A percentile compares a stretch with the other conserved stretches of the same genome.
These are phyloP conservation scores for Melanostoma scalare DNA, from an alignment of 2,888 invertebrate species.

Conservation along the genomic window DNA sequence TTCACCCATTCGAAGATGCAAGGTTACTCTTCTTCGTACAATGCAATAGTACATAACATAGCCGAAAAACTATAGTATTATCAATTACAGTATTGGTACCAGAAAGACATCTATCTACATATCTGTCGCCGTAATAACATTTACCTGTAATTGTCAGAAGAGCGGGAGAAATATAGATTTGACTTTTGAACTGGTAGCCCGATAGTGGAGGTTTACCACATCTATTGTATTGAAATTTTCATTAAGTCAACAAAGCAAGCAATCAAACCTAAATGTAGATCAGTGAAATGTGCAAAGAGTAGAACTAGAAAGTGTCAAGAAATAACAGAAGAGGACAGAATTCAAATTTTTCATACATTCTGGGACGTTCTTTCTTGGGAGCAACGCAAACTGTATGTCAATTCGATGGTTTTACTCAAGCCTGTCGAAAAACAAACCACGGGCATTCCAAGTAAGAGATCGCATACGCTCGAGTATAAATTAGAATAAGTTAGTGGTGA, in stretches of 20 bases:
- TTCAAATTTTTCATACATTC: conserved; percentile 23
- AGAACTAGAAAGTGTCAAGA: conserved; percentile 21
- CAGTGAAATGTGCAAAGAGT: conserved; percentile 13
- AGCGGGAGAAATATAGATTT: no score
- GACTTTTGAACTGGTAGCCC: neutral
- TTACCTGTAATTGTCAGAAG: no score
- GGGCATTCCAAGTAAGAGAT: conserved; percentile 22
- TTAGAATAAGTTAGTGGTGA: conserved; percentile 22
- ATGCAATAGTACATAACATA: no score
- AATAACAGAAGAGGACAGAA: conserved; percentile 22
- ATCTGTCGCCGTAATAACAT: neutral
- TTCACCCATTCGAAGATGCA: conserved; percentile 15
- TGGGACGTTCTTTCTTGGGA: conserved; percentile 26
- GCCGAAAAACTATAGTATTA: neutral
- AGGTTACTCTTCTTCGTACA: conserved; percentile 1
- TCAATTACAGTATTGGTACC: neutral
- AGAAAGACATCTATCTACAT: neutral
- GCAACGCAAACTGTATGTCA: conserved; percentile 8
- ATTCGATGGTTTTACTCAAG: conserved; percentile 11
- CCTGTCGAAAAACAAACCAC: conserved; percentile 17
- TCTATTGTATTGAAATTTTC: conserved; percentile 18
- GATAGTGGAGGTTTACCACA: conserved; percentile 9
- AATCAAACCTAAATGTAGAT: conserved; percentile 28
- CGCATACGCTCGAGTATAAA: conserved; percentile 20
- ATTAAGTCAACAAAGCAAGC: conserved; percentile 16